Base-by-base conservation (phyloP, 2,888 invertebrate species). In the Keiferia lycopersicella region DNA sequence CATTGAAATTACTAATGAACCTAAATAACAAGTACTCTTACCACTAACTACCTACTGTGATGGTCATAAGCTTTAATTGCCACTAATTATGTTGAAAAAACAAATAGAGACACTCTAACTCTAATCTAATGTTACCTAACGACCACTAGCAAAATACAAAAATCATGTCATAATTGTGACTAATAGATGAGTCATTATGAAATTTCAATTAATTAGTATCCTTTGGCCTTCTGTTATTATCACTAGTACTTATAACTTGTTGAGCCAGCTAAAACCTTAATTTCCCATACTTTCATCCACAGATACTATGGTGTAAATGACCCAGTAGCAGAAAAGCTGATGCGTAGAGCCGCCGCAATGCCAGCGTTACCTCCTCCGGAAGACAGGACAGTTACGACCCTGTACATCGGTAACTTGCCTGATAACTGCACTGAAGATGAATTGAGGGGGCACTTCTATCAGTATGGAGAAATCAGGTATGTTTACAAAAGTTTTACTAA, bases 371-470 rank as follows among this genome's bases (percentile, higher is more conserved):
- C 98, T 51, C 96, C 98, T 0, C 99, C 99, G 0, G 99, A 99
- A 79, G 99, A 99, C 81, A 96, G 96, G 74, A 95, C 96, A 2
- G 98, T 99, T 53, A 99, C 99, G 0, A 99, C 99, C 0, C 88
- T 99, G 7, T 99, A 99, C 81, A 95, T 99, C n/a, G 99, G 99
- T 16, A 99, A 98, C 81, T 87, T 99, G 20, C 97, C 98, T 0
- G 98, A 97, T 64, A 93, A 94, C 67, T 94, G 98, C 39, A 95
- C 95, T 0, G 99, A 99, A 76, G 96, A 97, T 68, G 98, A 98
- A 75, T 92, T 99, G 70, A 95, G 97, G 69, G 98, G 99, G 80
- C 97, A 99, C 79, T 99, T 99, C 87, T 99, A 99, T 87, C 99
- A 99, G 83, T 99, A 96, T 87, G 99, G 99, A 16, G 99, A 99